These are phyloP conservation scores for Drosophila neonasuta DNA, from an alignment of 2,888 invertebrate genomes.

Conservation along the genomic window DNA sequence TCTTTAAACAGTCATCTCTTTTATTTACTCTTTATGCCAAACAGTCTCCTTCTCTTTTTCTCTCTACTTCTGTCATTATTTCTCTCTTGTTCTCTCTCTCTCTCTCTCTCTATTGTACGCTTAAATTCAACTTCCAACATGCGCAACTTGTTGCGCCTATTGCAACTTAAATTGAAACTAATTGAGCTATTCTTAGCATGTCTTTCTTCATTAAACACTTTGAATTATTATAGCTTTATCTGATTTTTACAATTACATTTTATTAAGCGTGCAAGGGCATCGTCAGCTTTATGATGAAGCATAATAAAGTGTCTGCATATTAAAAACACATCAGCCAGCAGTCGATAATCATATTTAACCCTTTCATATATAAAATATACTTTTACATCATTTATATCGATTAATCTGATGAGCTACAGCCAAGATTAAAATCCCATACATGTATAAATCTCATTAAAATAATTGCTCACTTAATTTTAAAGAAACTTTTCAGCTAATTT, in stretches of 20 bases:
- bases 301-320: not conserved
- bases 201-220: not conserved
- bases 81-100: too few relatives aligned
- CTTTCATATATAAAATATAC: not conserved
- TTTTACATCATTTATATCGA: not conserved
- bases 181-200: constrained; percentile 3
- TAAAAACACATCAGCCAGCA: not conserved
- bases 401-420: too few relatives aligned
- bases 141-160: not conserved
- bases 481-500: not conserved
- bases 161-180: constrained; percentile 2
- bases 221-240: not conserved
- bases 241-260: not conserved
- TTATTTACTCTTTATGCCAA: not conserved
- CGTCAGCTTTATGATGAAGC: not conserved
- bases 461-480: not conserved
- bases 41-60: not conserved
- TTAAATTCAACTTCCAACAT: not conserved
- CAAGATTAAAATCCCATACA: too few relatives aligned
- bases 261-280: not conserved
- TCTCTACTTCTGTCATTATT: too few relatives aligned
- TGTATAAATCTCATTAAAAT: not conserved
- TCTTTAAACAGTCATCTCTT: not conserved
- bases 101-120: not conserved
- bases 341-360: not conserved